phyloP scores from a whole-genome alignment of 2,797 vertebrate genomes.

The Natrix natrix region DNA sequence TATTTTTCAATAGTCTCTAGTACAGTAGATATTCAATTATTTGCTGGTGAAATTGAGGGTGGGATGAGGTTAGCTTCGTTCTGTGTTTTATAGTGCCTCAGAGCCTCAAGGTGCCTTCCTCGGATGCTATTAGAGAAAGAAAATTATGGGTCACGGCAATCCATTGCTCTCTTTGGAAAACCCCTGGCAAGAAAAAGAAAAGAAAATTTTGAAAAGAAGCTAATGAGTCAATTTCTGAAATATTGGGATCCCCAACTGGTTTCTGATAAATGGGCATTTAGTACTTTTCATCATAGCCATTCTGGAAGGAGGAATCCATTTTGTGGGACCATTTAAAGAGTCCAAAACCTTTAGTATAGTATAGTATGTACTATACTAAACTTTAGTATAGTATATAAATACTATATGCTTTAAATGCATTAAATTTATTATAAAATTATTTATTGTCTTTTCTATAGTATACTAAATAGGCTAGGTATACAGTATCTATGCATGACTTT shows the following conservation, averaged over 20 bases:
- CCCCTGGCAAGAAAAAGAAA: not conserved
- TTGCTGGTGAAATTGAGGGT: not conserved
- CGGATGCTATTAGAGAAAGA: not conserved
- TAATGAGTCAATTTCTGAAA: not conserved
- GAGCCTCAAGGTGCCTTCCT: not conserved
- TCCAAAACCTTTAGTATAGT: not conserved
- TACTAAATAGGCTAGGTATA: not conserved
- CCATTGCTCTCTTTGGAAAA: not conserved
- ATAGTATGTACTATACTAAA: not conserved
- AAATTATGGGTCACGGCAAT: not conserved
- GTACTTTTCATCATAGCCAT: not conserved
- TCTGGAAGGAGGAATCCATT: not conserved
- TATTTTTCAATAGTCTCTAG: not conserved
- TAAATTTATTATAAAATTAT: slow-evolving; percentile 46
- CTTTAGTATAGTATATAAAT: not conserved
- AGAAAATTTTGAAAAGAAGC: not conserved
- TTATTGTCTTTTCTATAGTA: slow-evolving; percentile 62
- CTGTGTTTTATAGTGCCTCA: not conserved
- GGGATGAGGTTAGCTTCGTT: not conserved
- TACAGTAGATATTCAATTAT: not conserved
- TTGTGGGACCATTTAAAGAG: not conserved
- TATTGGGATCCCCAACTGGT: not conserved
- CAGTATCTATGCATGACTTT: not conserved
- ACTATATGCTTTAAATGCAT: not conserved
- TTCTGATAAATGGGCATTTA: not conserved